Evolutionary conservation across 1,140 invertebrate species (phyloP).

Genomic region (Streblospio benedicti): DNA sequence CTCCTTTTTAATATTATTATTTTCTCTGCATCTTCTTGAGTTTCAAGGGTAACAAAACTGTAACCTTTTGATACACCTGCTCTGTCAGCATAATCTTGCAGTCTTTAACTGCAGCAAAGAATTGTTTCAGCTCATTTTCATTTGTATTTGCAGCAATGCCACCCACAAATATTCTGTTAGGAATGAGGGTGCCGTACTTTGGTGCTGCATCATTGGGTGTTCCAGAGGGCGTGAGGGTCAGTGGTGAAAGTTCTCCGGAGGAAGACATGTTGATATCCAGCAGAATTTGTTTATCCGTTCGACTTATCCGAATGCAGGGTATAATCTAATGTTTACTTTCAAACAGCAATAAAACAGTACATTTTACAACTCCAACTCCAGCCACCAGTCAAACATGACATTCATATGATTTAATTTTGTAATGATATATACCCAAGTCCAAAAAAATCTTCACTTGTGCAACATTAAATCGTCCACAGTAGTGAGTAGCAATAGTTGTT

Average conservation of each 20-base stretch:
- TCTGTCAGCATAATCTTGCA: conserved; percentile 85
- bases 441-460: no score
- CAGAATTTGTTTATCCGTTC: no score
- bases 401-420: no score
- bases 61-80: conserved; percentile 85
- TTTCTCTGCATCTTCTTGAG: conserved; percentile 75
- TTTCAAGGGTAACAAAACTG: conserved; percentile 82
- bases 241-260: conserved; percentile 38
- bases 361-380: no score
- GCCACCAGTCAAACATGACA: no score
- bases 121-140: conserved; percentile 46
- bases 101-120: conserved; percentile 67
- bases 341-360: no score
- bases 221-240: conserved; percentile 29
- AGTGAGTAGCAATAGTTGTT: no score
- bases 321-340: no score
- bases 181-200: conserved; percentile 59
- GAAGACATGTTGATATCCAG: no score
- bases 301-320: no score
- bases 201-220: conserved; percentile 44
- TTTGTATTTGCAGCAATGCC: conserved; percentile 68
- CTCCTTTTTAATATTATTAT: conserved; percentile 53
- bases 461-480: no score
- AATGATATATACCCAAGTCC: no score
- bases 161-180: conserved; percentile 88